Percentiles rank a stretch among this genome's conserved stretches.
These are phyloP conservation scores for Stichopus chloronotus DNA, from an alignment of 35 echinoderm and acorn worm genomes.

Conservation along the genomic window DNA sequence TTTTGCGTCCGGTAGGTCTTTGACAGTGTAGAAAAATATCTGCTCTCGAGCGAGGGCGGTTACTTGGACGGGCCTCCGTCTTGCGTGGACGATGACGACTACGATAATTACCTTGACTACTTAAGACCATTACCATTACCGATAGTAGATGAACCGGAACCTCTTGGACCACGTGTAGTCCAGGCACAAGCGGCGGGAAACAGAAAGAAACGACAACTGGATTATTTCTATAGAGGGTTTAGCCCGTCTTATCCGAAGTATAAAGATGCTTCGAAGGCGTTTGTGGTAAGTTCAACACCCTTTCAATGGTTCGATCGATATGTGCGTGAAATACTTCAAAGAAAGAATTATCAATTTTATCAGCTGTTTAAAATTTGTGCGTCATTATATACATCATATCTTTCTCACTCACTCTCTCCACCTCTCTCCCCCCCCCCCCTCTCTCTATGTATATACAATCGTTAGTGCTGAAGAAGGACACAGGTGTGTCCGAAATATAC, in stretches of 20 bases:
- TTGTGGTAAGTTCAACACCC: constrained; percentile 48
- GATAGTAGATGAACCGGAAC: background rate
- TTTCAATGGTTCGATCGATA: too few species aligned
- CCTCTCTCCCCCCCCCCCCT: too few species aligned
- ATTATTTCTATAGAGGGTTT: background rate
- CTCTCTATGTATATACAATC: too few species aligned
- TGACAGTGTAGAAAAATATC: constrained; percentile 58
- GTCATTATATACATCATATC: too few species aligned
- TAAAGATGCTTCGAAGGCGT: constrained; percentile 71
- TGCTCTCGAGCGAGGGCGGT: constrained; percentile 47
- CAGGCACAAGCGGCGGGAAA: background rate
- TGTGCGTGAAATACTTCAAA: too few species aligned
- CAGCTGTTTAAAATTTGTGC: too few species aligned
- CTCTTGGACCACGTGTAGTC: background rate
- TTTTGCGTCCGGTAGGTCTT: constrained; percentile 63
- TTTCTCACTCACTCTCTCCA: too few species aligned
- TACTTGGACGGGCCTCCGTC: constrained; percentile 28
- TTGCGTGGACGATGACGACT: background rate
- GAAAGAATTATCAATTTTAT: too few species aligned
- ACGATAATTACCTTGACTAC: background rate
- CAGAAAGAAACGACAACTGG: constrained; percentile 51
- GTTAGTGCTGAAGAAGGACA: too few species aligned
- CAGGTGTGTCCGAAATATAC: too few species aligned
- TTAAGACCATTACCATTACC: background rate
- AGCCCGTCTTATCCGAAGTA: background rate